A percentile compares a stretch with the other conserved stretches of the same genome.
phyloP scores from a whole-genome alignment of 2,797 vertebrate species.

The Lophius americanus region DNA sequence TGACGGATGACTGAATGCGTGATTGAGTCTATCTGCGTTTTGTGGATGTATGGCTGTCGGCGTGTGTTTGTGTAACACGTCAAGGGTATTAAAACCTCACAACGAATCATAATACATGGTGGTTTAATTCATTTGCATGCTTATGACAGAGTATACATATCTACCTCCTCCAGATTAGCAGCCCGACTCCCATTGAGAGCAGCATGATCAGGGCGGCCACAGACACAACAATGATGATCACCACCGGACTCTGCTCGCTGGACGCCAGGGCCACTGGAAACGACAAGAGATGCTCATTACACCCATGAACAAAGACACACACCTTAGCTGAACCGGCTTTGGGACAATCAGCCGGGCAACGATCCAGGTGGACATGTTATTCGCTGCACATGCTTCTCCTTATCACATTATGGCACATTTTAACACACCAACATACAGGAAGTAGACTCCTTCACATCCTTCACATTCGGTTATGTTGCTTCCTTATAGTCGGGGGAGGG shows the following conservation, averaged over 20 bases:
- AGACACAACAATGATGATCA: slow-evolving; percentile 88
- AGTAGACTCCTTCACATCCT: too few species aligned
- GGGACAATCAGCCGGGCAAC: not conserved
- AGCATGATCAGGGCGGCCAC: slow-evolving; percentile 89
- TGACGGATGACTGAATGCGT: slow-evolving; percentile 7
- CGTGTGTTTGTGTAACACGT: slow-evolving; percentile 8
- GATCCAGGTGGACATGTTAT: not conserved
- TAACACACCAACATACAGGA: not conserved
- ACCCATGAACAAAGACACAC: not conserved
- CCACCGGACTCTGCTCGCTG: slow-evolving; percentile 89
- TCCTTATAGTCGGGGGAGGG: too few species aligned
- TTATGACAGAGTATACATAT: slow-evolving; percentile 16
- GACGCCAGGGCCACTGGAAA: slow-evolving; percentile 85
- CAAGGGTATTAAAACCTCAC: slow-evolving; percentile 8
- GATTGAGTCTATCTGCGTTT: slow-evolving; percentile 21
- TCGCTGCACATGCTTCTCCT: not conserved
- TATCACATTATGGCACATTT: not conserved
- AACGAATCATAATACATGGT: not conserved
- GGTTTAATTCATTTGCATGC: not conserved
- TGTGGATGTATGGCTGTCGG: slow-evolving; percentile 13
- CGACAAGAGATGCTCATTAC: not conserved
- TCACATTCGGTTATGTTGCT: too few species aligned
- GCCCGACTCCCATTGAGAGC: slow-evolving; percentile 85
- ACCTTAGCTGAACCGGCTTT: not conserved
- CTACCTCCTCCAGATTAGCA: slow-evolving; percentile 94